phyloP scores from a whole-genome alignment of 2,888 invertebrate genomes.

The Rhopalosiphum nymphaeae region DNA sequence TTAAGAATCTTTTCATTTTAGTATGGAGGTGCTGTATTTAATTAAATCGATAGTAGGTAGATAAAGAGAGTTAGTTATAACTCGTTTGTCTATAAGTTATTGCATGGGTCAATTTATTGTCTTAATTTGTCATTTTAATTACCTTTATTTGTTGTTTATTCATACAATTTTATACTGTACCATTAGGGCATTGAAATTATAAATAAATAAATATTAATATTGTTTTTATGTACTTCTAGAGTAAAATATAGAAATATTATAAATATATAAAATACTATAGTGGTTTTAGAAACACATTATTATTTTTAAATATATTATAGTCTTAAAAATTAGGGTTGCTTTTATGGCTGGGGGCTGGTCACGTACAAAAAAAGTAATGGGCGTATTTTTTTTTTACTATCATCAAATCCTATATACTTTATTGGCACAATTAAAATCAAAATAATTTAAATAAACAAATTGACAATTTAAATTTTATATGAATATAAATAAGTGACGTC shows the following conservation, averaged over 20 bases:
- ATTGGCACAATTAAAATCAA: not conserved
- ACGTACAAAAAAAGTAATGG: conserved; percentile 28
- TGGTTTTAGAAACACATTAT: not conserved
- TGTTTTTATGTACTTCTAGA: not conserved
- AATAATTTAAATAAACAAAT: not conserved
- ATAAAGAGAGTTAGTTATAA: not conserved
- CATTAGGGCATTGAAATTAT: too few relatives aligned
- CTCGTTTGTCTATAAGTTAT: not conserved
- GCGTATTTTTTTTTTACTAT: conserved; percentile 30
- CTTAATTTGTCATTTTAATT: not conserved
- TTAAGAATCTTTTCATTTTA: not conserved
- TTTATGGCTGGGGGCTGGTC: conserved; percentile 4
- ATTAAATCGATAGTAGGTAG: not conserved
- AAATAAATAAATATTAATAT: not conserved
- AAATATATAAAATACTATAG: not conserved
- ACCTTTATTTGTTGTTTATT: not conserved
- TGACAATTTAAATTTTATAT: not conserved
- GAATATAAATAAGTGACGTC: not conserved
- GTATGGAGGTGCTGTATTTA: not conserved
- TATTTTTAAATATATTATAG: conserved; percentile 10
- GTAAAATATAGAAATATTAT: not conserved
- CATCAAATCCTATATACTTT: not conserved
- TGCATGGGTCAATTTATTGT: not conserved
- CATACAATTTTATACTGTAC: too few relatives aligned
- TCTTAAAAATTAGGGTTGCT: conserved; percentile 51